Base-by-base conservation (phyloP, 2,888 invertebrate genomes). In the Dasypolia templi region DNA sequence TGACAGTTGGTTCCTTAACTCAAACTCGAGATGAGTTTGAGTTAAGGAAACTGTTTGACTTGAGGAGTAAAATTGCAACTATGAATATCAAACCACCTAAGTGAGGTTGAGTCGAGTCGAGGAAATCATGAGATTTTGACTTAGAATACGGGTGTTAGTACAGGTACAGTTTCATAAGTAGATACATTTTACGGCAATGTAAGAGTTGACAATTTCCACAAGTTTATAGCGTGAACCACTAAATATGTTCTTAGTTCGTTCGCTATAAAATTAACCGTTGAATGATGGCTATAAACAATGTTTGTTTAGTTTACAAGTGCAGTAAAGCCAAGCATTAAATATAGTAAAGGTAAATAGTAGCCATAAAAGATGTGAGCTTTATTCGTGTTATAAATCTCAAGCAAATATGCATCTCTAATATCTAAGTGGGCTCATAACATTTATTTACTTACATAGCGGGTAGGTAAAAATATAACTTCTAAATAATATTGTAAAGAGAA, bases 251-350 rank as follows among this genome's bases (percentile, higher is more conserved):
- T 39, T 83, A 64, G 55, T 70, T 79, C 62, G 44, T 77, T 46
- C 12, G 49, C 76, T 44, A 62, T 84, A 84, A 86, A 86, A 77
- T 86, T 75, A 86, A 84, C 82, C 61, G 29, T n/a, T 35, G 49
- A 72, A 84, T 71, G 55, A 58, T 55, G 56, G 72, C 58, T 35
- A 72, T 84, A 79, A 82, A 84, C 74, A 51, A 51, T 62, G 72
- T 84, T 74, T 75, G 78, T 86, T 75, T 79, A 74, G 68, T 75
- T 71, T 55, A 82, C 71, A 84, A 71, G 69, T 66, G 72, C 73
- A 42, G 62, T 86, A 75, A 84, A 81, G 12, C 42, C 51, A 51
- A 42, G 49, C 66, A 74, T 74, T 74, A 71, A 64, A 75, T 70
- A 68, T 49, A 61, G 44, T 81, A 35, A 81, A 69, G 58, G 64